A percentile compares a stretch with the other conserved stretches of the same genome.
phyloP scores from a whole-genome alignment of 1,140 invertebrate genomes.

The Nebria ingens region DNA sequence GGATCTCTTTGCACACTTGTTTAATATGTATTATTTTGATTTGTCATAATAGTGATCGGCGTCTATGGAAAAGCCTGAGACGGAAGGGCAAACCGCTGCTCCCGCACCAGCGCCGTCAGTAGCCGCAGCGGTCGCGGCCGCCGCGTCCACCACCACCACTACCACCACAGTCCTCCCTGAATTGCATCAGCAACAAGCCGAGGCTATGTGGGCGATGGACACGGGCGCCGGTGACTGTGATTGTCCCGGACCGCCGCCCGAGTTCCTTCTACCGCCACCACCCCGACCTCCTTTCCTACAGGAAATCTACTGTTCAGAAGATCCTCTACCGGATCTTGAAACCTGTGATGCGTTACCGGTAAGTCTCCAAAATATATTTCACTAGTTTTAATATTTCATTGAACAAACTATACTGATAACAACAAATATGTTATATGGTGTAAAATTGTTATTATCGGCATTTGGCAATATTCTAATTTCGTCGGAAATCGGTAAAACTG shows the following conservation, averaged over 20 bases:
- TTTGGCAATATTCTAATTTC: too few species aligned
- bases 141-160: neutral
- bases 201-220: slow-evolving; percentile 32
- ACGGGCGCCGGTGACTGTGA: slow-evolving; percentile 31
- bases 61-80: slow-evolving; percentile 30
- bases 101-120: slow-evolving; percentile 17
- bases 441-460: too few species aligned
- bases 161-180: neutral
- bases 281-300: slow-evolving; percentile 30
- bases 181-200: slow-evolving; percentile 11
- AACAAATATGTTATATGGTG: too few species aligned
- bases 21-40: too few species aligned
- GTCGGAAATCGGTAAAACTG: too few species aligned
- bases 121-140: too few species aligned
- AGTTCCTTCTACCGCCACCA: slow-evolving; percentile 32
- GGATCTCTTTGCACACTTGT: too few species aligned
- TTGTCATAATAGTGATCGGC: slow-evolving; percentile 11
- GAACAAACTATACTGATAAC: too few species aligned
- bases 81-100: slow-evolving; percentile 24
- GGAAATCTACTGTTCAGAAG: slow-evolving; percentile 31
- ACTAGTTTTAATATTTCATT: too few species aligned
- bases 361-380: too few species aligned
- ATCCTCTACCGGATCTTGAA: slow-evolving; percentile 29
- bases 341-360: slow-evolving; percentile 34
- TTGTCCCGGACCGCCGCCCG: slow-evolving; percentile 29